Base-by-base conservation (phyloP, 2,797 vertebrate genomes). In the Coreius guichenoti region DNA sequence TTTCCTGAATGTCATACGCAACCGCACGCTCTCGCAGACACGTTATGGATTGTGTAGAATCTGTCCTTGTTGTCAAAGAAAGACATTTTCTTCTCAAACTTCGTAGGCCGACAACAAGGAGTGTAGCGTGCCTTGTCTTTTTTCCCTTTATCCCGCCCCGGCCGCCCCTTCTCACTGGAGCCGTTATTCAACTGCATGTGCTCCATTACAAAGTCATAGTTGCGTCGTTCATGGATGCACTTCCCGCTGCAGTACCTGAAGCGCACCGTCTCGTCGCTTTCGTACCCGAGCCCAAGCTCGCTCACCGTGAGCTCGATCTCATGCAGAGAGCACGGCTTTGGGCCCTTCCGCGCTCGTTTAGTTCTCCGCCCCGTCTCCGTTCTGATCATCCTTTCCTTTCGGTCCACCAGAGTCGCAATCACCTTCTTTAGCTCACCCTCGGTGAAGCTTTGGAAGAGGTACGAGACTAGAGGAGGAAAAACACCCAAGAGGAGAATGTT, bases 201-300 rank as follows among this genome's bases (percentile, higher is more conserved):
- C 86, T 96, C 95, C 91, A 99, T 94, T 5, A 96, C 96, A 36
- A 99, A 92, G 95, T 99, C 98, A 19, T 99, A 98, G 94, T 97
- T 96, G 77, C 95, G 94, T 81, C 95, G 90, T 1, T 95, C 94
- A 0, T 94, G 89, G 4, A 92, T 92, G 87, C 98, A 99, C 1
- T 95, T 97, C 68, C 98, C 98, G 13, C 96, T 97, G 95, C 98
- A 99, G 95, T 99, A 99, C 82, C 96, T 96, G 92, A 99, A 97
- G 69, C 96, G 88, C 69, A 99, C 94, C 0, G 95, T 98, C 95
- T 99, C 98, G 0, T 98, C 97, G 0, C 98, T 98, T 26, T 97
- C 89, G 29, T 98, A 98, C 86, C 97, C 97, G 45, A 99, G 94
- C 58, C 97, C 97, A 87, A 99, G 94, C 88, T 99, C 97, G 7